These are phyloP conservation scores for Itoplectis maculator DNA, from an alignment of 2,888 invertebrate species.

Conservation along the genomic window DNA sequence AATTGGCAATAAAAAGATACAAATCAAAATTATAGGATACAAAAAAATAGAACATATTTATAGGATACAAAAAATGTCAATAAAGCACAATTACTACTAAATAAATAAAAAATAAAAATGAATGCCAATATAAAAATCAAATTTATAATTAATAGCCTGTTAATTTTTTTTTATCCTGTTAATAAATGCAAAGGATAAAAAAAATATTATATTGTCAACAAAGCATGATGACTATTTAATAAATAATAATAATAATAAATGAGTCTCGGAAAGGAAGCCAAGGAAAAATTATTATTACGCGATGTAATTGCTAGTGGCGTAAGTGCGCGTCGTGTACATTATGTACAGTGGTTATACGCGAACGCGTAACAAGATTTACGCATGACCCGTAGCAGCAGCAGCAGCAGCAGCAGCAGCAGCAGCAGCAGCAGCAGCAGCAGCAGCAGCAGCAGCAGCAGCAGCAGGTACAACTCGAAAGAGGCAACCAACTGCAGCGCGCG, in stretches of 20 bases:
- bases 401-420: background rate
- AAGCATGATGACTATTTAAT: too few relatives aligned
- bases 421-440: background rate
- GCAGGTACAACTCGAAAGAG: constrained; percentile 40
- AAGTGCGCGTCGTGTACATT: constrained; percentile 7
- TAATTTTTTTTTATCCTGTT: too few relatives aligned
- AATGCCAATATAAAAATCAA: too few relatives aligned
- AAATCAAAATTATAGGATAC: too few relatives aligned
- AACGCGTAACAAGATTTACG: constrained; percentile 44
- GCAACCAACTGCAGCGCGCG: constrained; percentile 7
- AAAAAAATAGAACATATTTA: too few relatives aligned
- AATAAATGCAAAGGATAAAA: too few relatives aligned
- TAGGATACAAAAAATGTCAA: too few relatives aligned
- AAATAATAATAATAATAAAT: background rate
- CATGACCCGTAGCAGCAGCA: constrained; percentile 14
- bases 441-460: background rate
- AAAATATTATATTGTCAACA: too few relatives aligned
- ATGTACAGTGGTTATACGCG: background rate
- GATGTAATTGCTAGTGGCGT: constrained; percentile 13
- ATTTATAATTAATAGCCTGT: too few relatives aligned
- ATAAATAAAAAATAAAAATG: too few relatives aligned
- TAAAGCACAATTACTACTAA: too few relatives aligned
- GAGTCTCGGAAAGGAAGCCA: background rate
- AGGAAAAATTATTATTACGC: background rate
- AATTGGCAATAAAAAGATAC: too few relatives aligned